Evolutionary conservation across 2,888 invertebrate species (phyloP), one percentile per base, ranked within the genome.

Genomic region (Byasa hedistus): DNA sequence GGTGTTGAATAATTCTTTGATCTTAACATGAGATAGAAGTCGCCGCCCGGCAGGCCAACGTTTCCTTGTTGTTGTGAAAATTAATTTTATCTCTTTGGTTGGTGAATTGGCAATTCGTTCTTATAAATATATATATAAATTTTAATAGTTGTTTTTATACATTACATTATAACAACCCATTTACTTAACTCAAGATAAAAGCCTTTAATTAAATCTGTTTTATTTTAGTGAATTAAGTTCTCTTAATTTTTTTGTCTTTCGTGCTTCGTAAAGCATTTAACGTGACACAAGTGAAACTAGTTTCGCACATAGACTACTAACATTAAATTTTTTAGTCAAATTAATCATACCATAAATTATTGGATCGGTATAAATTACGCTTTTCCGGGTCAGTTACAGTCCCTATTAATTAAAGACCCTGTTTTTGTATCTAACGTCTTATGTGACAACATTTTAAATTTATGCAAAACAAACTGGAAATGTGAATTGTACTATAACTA

Each of bases 321-420:
- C 22, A 44, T 58, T 27, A 27, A 59, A 44, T 59, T 54, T 57
- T 36, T 51, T 63, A 63, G 63, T 48, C 63, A 63, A 67, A 59
- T 67, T 63, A 56, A 63, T 63, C 59, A 55, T 39, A 59, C 54
- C 44, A 66, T 61, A 66, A 58, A 63, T 59, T 55, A 62, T 52
- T 36, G 8, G 48, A 63, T 59, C 27, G 51, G 48, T 56, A 63
- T 60, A 67, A 67, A 63, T 63, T 61, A 54, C 39, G 12, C 24
- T 32, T 62, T 67, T 67, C 63, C 63, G 58, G 63, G 66, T 66
- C 59, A 63, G 58, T 66, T 62, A 63, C 44, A 63, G 21, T 58
- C 57, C 32, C 57, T 57, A 55, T 44, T 66, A 66, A 66, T 62
- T 62, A 66, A 17, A 32, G 52, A 62, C 61, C 61, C 61, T 55